Percentiles rank a stretch among this genome's conserved stretches.
Evolutionary conservation across 37 sponge, comb jelly and placozoan genomes (phyloP).

Genomic region (Axinella damicornis): DNA sequence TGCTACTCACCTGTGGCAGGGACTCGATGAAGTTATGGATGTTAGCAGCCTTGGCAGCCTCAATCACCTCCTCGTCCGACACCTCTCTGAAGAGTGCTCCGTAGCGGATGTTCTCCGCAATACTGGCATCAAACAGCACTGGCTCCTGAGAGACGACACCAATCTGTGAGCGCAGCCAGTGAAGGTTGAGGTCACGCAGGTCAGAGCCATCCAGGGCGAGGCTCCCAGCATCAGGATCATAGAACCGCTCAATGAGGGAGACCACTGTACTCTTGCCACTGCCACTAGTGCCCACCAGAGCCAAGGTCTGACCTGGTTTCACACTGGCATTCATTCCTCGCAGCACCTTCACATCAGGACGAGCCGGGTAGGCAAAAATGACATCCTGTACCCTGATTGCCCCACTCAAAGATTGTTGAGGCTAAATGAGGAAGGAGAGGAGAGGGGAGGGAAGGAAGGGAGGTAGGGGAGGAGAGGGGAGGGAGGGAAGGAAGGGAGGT

Average conservation of each 20-base stretch:
- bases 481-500: no score
- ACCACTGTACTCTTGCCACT: conserved; percentile 94
- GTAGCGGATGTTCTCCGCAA: conserved; percentile 92
- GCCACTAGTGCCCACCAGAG: conserved; percentile 92
- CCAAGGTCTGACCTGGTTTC: conserved; percentile 83
- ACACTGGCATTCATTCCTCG: conserved; percentile 50
- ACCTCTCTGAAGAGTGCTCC: conserved; percentile 83
- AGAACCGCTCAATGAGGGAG: conserved; percentile 85
- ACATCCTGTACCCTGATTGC: conserved; percentile 43
- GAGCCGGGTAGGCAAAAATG: conserved; percentile 74
- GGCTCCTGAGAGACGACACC: conserved; percentile 87
- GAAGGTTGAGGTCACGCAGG: conserved; percentile 60
- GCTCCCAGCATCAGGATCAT: conserved; percentile 54
- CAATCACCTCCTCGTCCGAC: conserved; percentile 77
- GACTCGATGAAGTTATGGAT: conserved; percentile 86
- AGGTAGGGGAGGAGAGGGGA: no score
- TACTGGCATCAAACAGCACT: conserved; percentile 69
- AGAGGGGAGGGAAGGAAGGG: no score
- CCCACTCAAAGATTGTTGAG: no score
- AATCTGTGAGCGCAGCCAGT: conserved; percentile 78
- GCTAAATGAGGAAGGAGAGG: no score
- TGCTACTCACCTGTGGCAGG: conserved; percentile 65
- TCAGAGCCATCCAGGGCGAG: conserved; percentile 53
- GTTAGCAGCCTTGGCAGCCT: conserved; percentile 88
- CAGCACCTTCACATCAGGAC: conserved; percentile 70